phyloP scores from a whole-genome alignment of 1,140 invertebrate genomes.

The Bombus superbus region DNA sequence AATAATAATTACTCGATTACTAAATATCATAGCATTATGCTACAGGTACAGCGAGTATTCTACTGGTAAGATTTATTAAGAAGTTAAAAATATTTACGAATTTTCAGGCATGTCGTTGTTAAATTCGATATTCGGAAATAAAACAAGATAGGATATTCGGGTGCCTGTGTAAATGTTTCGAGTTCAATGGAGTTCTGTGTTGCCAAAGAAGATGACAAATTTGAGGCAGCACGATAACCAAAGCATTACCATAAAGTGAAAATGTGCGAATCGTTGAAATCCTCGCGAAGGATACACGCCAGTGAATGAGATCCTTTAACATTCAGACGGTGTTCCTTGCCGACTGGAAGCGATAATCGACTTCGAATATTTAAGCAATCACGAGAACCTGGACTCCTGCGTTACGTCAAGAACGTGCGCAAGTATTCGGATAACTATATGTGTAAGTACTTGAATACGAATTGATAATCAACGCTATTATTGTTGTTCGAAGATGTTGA shows the following conservation, averaged over 20 bases:
- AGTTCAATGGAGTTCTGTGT: no score
- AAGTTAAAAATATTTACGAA: not conserved
- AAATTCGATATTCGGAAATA: no score
- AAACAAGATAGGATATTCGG: not conserved
- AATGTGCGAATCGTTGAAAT: not conserved
- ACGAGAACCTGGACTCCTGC: not conserved
- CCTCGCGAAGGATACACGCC: not conserved
- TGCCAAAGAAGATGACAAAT: no score
- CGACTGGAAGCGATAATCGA: not conserved
- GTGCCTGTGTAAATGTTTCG: not conserved
- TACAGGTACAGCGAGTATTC: not conserved
- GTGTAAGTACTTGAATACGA: not conserved
- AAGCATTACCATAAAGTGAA: not conserved
- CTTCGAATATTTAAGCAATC: slow-evolving; percentile 17
- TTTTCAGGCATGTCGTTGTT: no score
- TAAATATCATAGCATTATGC: no score
- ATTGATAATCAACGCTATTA: not conserved
- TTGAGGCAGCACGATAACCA: not conserved
- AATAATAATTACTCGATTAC: not conserved
- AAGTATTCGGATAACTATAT: not conserved
- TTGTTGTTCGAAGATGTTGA: not conserved
- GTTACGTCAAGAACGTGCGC: slow-evolving; percentile 2
- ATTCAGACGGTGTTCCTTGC: not conserved
- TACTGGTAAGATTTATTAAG: not conserved
- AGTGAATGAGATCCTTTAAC: slow-evolving; percentile 4